Evolutionary conservation across 2,888 invertebrate genomes (phyloP), one percentile per base, ranked within the genome.

Genomic region (Orgyia antiqua): DNA sequence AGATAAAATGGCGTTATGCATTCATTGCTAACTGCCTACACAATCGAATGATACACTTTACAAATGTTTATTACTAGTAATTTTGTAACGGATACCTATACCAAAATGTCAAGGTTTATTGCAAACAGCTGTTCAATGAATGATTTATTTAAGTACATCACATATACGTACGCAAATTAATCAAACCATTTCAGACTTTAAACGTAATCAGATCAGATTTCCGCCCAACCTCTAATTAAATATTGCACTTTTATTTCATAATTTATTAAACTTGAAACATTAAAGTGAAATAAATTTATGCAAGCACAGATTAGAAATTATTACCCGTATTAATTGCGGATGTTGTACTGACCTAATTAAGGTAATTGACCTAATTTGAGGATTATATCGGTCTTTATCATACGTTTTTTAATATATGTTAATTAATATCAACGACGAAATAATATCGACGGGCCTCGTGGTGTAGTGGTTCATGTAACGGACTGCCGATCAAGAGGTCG

Each of bases 71-170:
- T 52, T 52, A 43, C 55, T 39, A 39, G 53, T 40, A 36, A 52
- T 59, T 65, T 55, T 34, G 57, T 59, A 66, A 67, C 60, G 62
- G 62, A 63, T 66, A 55, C 51, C n/a, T n/a, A n/a, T n/a, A 35
- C 38, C 37, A 74, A 15, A 73, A 74, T 73, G 72, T 57, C 73
- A 74, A 74, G 74, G 74, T 63, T 68, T 67, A 57, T 63, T 57
- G 44, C 53, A 37, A 48, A 41, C 34, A 12, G 41, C 35, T 44
- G 35, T 45, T 43, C 37, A 42, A 31, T 40, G 19, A 38, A 38
- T 36, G 38, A 40, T 51, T 36, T 42, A 45, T 48, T 39, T 36
- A 15, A 24, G 28, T 28, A 33, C 13, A 27, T 44, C 35, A 34
- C 28, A 39, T 37, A 46, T 15, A 13, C 20, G 19, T 24, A 11